Conservation (phyloP, 2,797 vertebrate species). For the Cacajao melanocephalus region DNA sequence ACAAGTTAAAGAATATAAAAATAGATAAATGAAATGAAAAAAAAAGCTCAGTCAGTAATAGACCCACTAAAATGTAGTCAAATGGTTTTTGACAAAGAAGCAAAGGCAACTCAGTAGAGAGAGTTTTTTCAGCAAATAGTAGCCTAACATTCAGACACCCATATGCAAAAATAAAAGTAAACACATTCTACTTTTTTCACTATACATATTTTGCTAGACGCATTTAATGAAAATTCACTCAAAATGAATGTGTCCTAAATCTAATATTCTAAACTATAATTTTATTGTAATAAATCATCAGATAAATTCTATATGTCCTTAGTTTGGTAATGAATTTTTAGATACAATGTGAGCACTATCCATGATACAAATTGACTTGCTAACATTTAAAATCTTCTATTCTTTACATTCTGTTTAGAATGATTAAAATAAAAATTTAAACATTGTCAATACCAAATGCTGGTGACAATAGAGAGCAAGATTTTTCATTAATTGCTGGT, state of each 20-base stretch:
- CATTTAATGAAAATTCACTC: background rate
- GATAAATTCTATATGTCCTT: background rate
- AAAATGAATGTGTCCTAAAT: background rate
- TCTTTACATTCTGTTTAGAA: background rate
- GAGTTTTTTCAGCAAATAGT: background rate
- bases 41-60: background rate
- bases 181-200: background rate
- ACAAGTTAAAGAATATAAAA: too few species aligned
- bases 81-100: background rate
- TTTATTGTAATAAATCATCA: background rate
- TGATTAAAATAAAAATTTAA: background rate
- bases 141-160: background rate
- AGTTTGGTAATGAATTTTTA: background rate
- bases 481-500: background rate
- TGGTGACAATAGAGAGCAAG: background rate
- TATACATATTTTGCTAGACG: background rate
- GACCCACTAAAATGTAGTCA: too few species aligned
- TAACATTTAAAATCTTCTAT: background rate
- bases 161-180: background rate
- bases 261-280: background rate
- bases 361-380: background rate
- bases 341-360: background rate
- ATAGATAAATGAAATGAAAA: background rate
- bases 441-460: background rate
- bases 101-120: background rate